phyloP scores from a whole-genome alignment of 2,888 invertebrate genomes.

The Drosophila demipolita region DNA sequence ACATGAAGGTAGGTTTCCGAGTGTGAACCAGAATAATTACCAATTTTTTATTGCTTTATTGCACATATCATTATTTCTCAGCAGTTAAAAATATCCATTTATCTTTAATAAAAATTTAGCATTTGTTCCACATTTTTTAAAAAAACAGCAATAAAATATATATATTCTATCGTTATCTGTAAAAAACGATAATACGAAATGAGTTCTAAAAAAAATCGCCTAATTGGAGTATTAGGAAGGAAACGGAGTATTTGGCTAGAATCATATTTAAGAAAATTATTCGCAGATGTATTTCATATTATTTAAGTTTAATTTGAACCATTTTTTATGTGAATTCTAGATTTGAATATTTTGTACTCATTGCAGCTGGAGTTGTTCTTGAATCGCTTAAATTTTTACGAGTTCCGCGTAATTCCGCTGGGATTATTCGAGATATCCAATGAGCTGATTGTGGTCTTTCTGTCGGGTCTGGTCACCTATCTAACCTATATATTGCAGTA shows the following conservation, averaged over 20 bases:
- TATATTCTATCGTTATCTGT: background rate
- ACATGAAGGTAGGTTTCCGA: slow-evolving; percentile 49
- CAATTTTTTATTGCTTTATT: background rate
- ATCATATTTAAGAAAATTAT: background rate
- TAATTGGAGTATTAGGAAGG: background rate
- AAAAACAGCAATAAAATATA: background rate
- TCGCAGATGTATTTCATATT: background rate
- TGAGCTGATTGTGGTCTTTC: slow-evolving; percentile 54
- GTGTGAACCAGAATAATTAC: background rate
- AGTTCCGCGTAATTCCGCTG: slow-evolving; percentile 58
- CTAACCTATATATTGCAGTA: slow-evolving; percentile 64
- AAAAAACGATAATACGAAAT: background rate
- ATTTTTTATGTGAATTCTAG: background rate
- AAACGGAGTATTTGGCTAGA: background rate
- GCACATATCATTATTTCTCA: background rate
- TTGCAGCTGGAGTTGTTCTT: slow-evolving; percentile 66
- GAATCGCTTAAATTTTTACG: slow-evolving; percentile 54
- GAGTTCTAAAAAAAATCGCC: too few relatives aligned
- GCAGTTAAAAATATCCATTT: background rate
- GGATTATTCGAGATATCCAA: slow-evolving; percentile 69
- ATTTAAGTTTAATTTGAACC: background rate
- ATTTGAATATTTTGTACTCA: background rate
- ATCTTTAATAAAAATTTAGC: background rate
- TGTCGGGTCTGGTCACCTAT: slow-evolving; percentile 63
- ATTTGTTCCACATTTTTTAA: background rate